Base-by-base conservation (phyloP, 2,797 vertebrate species). In the Rhynchonycteris naso region DNA sequence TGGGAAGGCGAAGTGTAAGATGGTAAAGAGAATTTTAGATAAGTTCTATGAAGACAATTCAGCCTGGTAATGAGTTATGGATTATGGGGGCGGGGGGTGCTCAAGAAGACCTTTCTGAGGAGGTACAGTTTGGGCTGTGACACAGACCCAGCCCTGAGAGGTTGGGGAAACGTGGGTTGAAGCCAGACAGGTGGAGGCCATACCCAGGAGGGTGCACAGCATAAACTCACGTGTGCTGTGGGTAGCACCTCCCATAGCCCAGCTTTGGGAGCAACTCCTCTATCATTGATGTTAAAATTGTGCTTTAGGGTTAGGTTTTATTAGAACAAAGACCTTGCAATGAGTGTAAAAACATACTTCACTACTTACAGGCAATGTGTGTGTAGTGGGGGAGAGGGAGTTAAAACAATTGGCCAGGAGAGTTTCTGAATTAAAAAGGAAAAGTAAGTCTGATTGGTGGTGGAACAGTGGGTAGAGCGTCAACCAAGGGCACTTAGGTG, bases 161-260 rank as follows among this genome's bases (percentile, higher is more conserved):
- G 24, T 6, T 11, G n/a, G 47, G 38, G 28, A 56, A 2, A 18
- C 11, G 6, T 56, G 21, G 50, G 47, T 28, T 43, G 38, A 54
- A 11, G 47, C 26, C 72, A 24, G 78, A 9, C 22, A 52, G 47
- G 28, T 7, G 3, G 21, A 5, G 47, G 13, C 50, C 1, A 0
- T 13, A 18, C 19, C 75, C 1, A 0, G 63, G 28, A 52, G 74
- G n/a, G 33, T 3, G 3, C 11, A 7, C 7, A 2, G 88, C 1
- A 1, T 0, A 61, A 28, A 8, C 7, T 0, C 33, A 4, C 2
- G 0, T n/a, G 74, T 26, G 54, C 50, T 4, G 0, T 11, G 2
- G 19, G 66, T 16, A 7, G 2, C 1, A 1, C 5, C 33, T 7
- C 52, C 0, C 1, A 4, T 1, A 5, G 5, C 35, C 50, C 0